Evolutionary conservation across 2,797 vertebrate genomes (phyloP).

Genomic region (Gorsachius magnificus): DNA sequence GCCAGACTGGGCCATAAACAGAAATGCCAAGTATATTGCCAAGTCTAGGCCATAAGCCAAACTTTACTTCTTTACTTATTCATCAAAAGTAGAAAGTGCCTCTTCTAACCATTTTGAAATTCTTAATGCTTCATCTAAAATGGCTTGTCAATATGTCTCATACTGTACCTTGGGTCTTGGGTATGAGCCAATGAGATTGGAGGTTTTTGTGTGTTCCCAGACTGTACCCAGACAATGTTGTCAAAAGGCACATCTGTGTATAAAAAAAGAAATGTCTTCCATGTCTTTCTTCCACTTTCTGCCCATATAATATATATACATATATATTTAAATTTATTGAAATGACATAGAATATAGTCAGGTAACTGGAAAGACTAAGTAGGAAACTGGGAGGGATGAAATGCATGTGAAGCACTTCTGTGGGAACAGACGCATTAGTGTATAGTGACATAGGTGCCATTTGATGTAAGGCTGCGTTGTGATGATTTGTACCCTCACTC

Average conservation of each 20-base stretch:
- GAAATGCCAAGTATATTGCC: background rate
- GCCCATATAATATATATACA: too few species aligned
- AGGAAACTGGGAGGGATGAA: background rate
- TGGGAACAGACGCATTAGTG: background rate
- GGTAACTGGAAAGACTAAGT: background rate
- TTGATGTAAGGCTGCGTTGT: background rate
- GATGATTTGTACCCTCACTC: background rate
- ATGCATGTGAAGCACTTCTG: background rate
- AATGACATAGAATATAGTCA: background rate
- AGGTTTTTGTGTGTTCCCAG: background rate
- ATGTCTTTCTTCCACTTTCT: background rate
- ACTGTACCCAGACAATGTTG: background rate
- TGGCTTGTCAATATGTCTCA: background rate
- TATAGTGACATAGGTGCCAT: background rate
- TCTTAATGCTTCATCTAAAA: background rate
- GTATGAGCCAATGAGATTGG: accelerated
- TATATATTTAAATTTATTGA: background rate
- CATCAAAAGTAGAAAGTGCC: background rate
- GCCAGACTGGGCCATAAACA: background rate
- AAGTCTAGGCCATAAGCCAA: background rate
- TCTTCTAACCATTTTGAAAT: background rate
- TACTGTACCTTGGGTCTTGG: background rate
- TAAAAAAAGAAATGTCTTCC: background rate
- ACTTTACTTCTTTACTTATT: background rate
- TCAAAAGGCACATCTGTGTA: background rate